A percentile compares a stretch with the other conserved stretches of the same genome.
Conservation (phyloP, 2,797 vertebrate genomes). For the Pseudomugil gertrudae region DNA sequence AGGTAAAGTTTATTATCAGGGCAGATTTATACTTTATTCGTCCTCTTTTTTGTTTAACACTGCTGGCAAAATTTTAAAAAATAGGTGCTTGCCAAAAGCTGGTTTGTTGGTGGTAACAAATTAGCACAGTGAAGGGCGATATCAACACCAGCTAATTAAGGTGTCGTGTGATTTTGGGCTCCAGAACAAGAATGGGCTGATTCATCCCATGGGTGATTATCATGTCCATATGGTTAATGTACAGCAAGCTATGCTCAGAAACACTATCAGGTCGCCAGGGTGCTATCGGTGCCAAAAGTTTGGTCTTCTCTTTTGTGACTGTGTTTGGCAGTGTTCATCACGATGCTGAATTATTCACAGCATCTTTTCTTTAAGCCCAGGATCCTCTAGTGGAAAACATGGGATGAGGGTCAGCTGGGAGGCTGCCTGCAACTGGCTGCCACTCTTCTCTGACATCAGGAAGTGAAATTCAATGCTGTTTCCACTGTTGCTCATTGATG, state of each 20-base stretch:
- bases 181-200: slow-evolving; percentile 83
- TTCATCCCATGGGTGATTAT: slow-evolving; percentile 85
- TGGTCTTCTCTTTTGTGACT: slow-evolving; percentile 84
- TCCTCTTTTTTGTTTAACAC: slow-evolving; percentile 45
- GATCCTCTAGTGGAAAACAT: slow-evolving; percentile 77
- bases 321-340: slow-evolving; percentile 76
- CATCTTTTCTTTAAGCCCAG: slow-evolving; percentile 77
- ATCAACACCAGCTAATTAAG: slow-evolving; percentile 83
- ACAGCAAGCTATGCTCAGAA: slow-evolving; percentile 78
- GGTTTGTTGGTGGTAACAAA: slow-evolving; percentile 70
- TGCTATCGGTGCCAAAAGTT: slow-evolving; percentile 79
- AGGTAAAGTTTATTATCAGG: slow-evolving; percentile 10
- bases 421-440: slow-evolving; percentile 65
- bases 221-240: slow-evolving; percentile 86
- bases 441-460: slow-evolving; percentile 75
- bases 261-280: slow-evolving; percentile 76
- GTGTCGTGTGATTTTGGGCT: slow-evolving; percentile 86
- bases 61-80: slow-evolving; percentile 42
- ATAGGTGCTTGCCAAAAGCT: slow-evolving; percentile 57
- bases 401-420: slow-evolving; percentile 81
- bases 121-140: slow-evolving; percentile 73
- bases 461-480: slow-evolving; percentile 83
- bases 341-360: slow-evolving; percentile 83
- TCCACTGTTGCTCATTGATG: slow-evolving; percentile 76
- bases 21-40: slow-evolving; percentile 23